Evolutionary conservation across 2,797 vertebrate species (phyloP).

Genomic region (Hafferia zeledoni): DNA sequence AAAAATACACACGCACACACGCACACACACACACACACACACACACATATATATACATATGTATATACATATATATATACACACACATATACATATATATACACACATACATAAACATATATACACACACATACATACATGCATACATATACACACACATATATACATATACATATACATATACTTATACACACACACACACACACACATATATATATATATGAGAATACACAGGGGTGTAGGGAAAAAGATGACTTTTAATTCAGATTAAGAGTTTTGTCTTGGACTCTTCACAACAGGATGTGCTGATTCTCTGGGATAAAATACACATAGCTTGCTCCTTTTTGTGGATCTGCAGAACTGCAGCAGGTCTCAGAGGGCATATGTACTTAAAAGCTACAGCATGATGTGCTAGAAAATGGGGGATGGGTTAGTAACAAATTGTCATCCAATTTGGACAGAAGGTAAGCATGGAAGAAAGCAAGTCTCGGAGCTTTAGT

Average conservation of each 20-base stretch:
- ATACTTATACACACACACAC: too few relatives aligned
- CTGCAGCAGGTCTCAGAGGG: not conserved
- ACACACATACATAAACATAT: not conserved
- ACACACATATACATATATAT: too few relatives aligned
- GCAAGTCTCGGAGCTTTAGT: not conserved
- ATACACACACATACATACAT: not conserved
- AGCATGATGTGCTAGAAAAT: not conserved
- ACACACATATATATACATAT: too few relatives aligned
- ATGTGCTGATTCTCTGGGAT: not conserved
- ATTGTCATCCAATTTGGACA: not conserved
- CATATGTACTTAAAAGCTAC: not conserved
- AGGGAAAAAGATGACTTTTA: not conserved
- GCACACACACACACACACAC: too few relatives aligned
- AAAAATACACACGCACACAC: not conserved
- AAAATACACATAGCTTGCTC: rapidly evolving
- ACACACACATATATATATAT: too few relatives aligned
- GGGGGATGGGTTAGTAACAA: not conserved
- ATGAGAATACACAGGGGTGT: not conserved
- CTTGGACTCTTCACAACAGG: not conserved
- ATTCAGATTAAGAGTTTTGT: not conserved
- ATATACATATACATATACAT: too few relatives aligned
- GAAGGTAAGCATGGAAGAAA: not conserved
- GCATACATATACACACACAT: too few relatives aligned
- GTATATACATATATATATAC: too few relatives aligned
- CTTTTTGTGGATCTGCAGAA: not conserved